phyloP scores from a whole-genome alignment of 2,888 invertebrate genomes.

The Rhabditophanes sp. region DNA sequence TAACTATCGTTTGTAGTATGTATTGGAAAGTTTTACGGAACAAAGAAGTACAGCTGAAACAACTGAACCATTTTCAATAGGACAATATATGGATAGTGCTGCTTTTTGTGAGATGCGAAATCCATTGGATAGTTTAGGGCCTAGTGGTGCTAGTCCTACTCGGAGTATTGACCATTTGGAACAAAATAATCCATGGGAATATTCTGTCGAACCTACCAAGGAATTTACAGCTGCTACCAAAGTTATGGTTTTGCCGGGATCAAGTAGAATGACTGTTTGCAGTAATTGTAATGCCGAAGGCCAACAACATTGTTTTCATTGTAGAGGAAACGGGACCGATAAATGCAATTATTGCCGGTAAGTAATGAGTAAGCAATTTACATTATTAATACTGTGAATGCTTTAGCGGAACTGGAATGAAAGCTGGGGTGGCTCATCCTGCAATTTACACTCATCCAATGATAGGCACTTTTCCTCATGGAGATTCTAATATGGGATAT shows the following conservation, averaged over 20 bases:
- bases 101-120: too few species aligned
- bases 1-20: slow-evolving; percentile 21
- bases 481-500: slow-evolving; percentile 20
- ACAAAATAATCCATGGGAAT: slow-evolving; percentile 43
- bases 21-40: slow-evolving; percentile 42
- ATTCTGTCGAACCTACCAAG: slow-evolving; percentile 30
- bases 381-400: slow-evolving; percentile 1
- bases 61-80: slow-evolving; percentile 25
- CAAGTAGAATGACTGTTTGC: slow-evolving; percentile 27
- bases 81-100: slow-evolving; percentile 11
- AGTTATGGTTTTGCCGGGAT: slow-evolving; percentile 35
- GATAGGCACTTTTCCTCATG: slow-evolving; percentile 40
- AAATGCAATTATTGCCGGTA: slow-evolving; percentile 40
- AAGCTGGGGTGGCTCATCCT: slow-evolving; percentile 43
- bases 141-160: slow-evolving; percentile 3
- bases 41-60: slow-evolving; percentile 30
- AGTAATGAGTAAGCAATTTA: slow-evolving; percentile 4
- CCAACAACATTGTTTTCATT: slow-evolving; percentile 39
- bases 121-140: slow-evolving; percentile 5
- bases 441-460: slow-evolving; percentile 43
- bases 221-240: slow-evolving; percentile 27
- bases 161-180: too few species aligned
- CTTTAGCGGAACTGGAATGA: slow-evolving; percentile 44
- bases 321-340: slow-evolving; percentile 39
- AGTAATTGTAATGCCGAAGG: slow-evolving; percentile 34